Evolutionary conservation across 2,888 invertebrate species (phyloP).

Genomic region (Galerucella calmariensis): DNA sequence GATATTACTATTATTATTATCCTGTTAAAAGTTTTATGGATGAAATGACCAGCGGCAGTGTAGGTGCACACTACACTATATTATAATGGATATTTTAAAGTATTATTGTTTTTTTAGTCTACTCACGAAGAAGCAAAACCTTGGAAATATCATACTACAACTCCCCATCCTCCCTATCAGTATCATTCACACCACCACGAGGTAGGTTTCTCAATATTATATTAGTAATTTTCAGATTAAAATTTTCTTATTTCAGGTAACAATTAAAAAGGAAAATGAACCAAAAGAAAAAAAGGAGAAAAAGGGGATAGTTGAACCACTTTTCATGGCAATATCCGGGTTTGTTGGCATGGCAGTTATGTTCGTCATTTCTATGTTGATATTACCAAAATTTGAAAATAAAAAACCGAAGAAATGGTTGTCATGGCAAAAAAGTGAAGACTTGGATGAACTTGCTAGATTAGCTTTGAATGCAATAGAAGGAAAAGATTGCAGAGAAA

Average conservation of each 20-base stretch:
- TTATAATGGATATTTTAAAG: neutral
- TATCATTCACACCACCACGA: slow-evolving; percentile 59
- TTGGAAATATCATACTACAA: slow-evolving; percentile 33
- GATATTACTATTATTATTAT: slow-evolving; percentile 69
- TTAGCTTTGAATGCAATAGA: slow-evolving; percentile 65
- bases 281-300: slow-evolving; percentile 42
- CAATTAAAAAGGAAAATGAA: slow-evolving; percentile 53
- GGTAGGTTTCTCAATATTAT: slow-evolving; percentile 47
- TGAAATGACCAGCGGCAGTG: slow-evolving; percentile 53
- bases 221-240: neutral
- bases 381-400: slow-evolving; percentile 65
- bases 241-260: slow-evolving; percentile 46
- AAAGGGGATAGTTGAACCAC: slow-evolving; percentile 62
- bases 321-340: slow-evolving; percentile 70
- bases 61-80: slow-evolving; percentile 36
- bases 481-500: slow-evolving; percentile 65
- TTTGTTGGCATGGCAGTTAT: slow-evolving; percentile 69
- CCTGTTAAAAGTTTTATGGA: slow-evolving; percentile 67
- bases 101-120: neutral
- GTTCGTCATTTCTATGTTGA: slow-evolving; percentile 67
- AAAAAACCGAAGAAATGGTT: slow-evolving; percentile 53
- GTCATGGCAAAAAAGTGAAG: slow-evolving; percentile 53
- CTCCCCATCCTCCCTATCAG: slow-evolving; percentile 52
- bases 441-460: slow-evolving; percentile 61
- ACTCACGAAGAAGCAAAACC: slow-evolving; percentile 2